These are phyloP conservation scores for Danaus melanippus DNA, from an alignment of 1,140 invertebrate species.

Conservation along the genomic window DNA sequence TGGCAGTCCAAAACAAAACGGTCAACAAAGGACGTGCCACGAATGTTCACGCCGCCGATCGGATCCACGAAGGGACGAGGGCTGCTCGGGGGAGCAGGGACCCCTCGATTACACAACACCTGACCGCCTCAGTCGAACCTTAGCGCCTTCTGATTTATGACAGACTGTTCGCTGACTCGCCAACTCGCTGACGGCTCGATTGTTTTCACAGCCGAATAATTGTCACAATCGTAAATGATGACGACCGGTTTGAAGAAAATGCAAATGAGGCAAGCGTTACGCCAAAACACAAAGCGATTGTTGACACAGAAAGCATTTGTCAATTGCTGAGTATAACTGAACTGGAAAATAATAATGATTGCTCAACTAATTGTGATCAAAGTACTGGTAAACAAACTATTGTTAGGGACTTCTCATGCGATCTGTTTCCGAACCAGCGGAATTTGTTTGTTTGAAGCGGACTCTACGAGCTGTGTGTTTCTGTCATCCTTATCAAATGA, in stretches of 20 bases:
- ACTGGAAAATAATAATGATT: constrained; percentile 50
- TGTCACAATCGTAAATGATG: constrained; percentile 30
- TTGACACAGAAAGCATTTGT: constrained; percentile 36
- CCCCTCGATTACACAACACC: constrained; percentile 52
- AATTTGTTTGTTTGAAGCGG: constrained; percentile 13
- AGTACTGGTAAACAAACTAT: constrained; percentile 56
- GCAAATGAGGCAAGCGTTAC: constrained; percentile 38
- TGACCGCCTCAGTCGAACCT: constrained; percentile 52
- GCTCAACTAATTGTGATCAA: constrained; percentile 51
- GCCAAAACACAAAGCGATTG: constrained; percentile 37
- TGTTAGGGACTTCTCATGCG: constrained; percentile 31
- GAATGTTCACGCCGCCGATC: constrained; percentile 62
- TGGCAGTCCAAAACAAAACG: constrained; percentile 70
- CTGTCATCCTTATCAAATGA: no score
- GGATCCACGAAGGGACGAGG: constrained; percentile 46
- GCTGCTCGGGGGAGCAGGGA: constrained; percentile 29
- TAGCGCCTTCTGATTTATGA: constrained; percentile 45
- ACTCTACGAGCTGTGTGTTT: no score
- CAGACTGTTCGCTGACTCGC: constrained; percentile 10
- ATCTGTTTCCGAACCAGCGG: constrained; percentile 29
- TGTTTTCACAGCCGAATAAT: constrained; percentile 34
- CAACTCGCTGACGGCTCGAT: constrained; percentile 25
- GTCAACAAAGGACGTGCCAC: constrained; percentile 69
- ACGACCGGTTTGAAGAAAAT: constrained; percentile 33
- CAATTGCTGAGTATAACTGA: constrained; percentile 25